Evolutionary conservation across 2,888 invertebrate genomes (phyloP).

Genomic region (Cactoblastis cactorum): DNA sequence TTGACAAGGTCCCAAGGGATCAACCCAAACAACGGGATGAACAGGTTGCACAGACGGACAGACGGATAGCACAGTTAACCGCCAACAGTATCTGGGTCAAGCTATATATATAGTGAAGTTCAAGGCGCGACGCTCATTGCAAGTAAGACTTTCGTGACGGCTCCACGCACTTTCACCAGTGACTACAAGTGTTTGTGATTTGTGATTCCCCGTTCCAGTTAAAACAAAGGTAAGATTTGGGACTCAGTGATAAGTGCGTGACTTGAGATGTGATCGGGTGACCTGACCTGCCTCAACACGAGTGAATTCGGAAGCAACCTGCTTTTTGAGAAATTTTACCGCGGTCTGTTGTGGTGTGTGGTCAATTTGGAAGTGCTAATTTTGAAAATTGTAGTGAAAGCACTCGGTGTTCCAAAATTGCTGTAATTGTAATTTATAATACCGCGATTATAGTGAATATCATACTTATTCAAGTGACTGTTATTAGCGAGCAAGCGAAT

Average conservation of each 20-base stretch:
- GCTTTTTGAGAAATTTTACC: slow-evolving; percentile 4
- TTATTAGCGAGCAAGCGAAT: not conserved
- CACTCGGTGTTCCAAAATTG: not conserved
- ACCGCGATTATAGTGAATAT: not conserved
- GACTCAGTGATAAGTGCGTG: slow-evolving; percentile 9
- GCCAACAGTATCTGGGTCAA: slow-evolving; percentile 86
- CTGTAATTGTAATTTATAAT: not conserved
- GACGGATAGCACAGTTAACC: slow-evolving; percentile 69
- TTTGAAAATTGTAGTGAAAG: slow-evolving; percentile 13
- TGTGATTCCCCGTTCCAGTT: slow-evolving; percentile 14
- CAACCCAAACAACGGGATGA: slow-evolving; percentile 50
- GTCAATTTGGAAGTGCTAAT: slow-evolving; percentile 4
- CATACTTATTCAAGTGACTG: not conserved
- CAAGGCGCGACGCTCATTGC: slow-evolving; percentile 86
- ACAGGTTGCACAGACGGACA: slow-evolving; percentile 57
- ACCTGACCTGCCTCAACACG: not conserved
- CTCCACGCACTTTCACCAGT: slow-evolving; percentile 75
- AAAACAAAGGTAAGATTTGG: slow-evolving; percentile 45
- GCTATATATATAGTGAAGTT: slow-evolving; percentile 90
- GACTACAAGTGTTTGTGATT: slow-evolving; percentile 28
- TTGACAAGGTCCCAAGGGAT: slow-evolving; percentile 44
- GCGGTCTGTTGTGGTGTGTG: not conserved
- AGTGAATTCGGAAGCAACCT: slow-evolving; percentile 4
- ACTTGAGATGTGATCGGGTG: slow-evolving; percentile 9
- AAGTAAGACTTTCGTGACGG: slow-evolving; percentile 68